Evolutionary conservation across 2,113 vertebrate genomes (phyloP).

Genomic region (Chionodraco myersi): DNA sequence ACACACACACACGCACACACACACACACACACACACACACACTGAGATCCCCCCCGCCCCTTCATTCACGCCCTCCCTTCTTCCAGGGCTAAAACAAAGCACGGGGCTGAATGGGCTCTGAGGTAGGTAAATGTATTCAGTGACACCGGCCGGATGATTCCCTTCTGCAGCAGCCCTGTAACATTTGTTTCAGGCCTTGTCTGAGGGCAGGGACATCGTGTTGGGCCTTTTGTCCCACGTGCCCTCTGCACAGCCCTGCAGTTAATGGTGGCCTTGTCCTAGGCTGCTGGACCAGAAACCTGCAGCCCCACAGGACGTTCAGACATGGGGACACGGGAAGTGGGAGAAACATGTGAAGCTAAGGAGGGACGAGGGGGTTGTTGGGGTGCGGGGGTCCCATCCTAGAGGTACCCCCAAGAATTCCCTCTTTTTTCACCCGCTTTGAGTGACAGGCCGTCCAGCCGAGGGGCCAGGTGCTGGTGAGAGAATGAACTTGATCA

Average conservation of each 20-base stretch:
- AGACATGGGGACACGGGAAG: slow-evolving; percentile 64
- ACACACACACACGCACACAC: too few species aligned
- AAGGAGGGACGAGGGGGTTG: slow-evolving; percentile 2
- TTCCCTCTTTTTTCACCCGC: background rate
- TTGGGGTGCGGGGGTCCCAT: slow-evolving; percentile 69
- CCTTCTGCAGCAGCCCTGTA: slow-evolving; percentile 93
- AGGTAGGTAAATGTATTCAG: slow-evolving; percentile 99
- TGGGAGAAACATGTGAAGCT: slow-evolving; percentile 49
- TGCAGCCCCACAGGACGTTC: slow-evolving; percentile 77
- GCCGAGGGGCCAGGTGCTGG: slow-evolving; percentile 61
- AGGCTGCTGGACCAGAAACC: slow-evolving; percentile 92
- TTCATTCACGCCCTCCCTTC: slow-evolving; percentile 86
- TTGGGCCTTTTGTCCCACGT: slow-evolving; percentile 92
- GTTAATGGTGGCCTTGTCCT: slow-evolving; percentile 98
- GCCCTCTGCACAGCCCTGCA: slow-evolving; percentile 89
- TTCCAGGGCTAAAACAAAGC: slow-evolving; percentile 85
- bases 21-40: slow-evolving; percentile 14
- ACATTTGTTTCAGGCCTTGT: slow-evolving; percentile 98
- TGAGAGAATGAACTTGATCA: slow-evolving; percentile 62
- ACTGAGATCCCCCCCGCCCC: slow-evolving; percentile 72
- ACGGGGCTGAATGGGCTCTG: slow-evolving; percentile 90
- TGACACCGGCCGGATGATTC: slow-evolving; percentile 99
- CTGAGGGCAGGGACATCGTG: slow-evolving; percentile 92
- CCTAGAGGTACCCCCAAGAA: slow-evolving; percentile 70
- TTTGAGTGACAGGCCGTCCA: slow-evolving; percentile 46